These are phyloP conservation scores for Apamea epomidion DNA, from an alignment of 2,888 invertebrate species.

Conservation along the genomic window DNA sequence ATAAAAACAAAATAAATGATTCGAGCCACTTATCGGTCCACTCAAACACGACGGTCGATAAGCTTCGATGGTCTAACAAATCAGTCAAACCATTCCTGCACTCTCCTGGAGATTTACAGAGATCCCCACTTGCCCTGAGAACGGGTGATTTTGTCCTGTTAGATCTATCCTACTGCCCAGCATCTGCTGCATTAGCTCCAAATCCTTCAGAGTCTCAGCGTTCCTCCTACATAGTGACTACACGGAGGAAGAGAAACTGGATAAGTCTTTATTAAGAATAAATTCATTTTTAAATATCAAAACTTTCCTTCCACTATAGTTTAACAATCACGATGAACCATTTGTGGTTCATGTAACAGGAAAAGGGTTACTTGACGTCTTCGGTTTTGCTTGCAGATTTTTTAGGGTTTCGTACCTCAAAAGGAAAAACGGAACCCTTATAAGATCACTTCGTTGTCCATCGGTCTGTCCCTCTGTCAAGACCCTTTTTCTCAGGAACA, in stretches of 20 bases:
- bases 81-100: slow-evolving; percentile 39
- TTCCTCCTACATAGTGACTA: slow-evolving; percentile 51
- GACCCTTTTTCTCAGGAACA: too few relatives aligned
- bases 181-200: slow-evolving; percentile 72
- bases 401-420: too few relatives aligned
- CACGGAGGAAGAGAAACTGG: slow-evolving; percentile 61
- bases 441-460: too few relatives aligned
- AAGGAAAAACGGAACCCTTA: too few relatives aligned
- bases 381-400: not conserved
- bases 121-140: slow-evolving; percentile 62
- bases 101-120: slow-evolving; percentile 53
- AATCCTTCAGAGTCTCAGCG: slow-evolving; percentile 72
- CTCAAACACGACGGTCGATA: not conserved
- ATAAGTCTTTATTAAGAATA: slow-evolving; percentile 39
- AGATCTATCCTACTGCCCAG: slow-evolving; percentile 68
- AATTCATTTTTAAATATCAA: not conserved
- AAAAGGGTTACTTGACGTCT: not conserved
- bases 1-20: not conserved
- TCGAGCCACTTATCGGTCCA: not conserved
- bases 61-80: slow-evolving; percentile 5
- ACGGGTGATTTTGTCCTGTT: slow-evolving; percentile 70
- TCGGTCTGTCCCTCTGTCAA: too few relatives aligned
- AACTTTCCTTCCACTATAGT: not conserved
- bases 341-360: not conserved
- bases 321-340: not conserved